Conservation (phyloP, 2,113 vertebrate species). For the Columbina picui region DNA sequence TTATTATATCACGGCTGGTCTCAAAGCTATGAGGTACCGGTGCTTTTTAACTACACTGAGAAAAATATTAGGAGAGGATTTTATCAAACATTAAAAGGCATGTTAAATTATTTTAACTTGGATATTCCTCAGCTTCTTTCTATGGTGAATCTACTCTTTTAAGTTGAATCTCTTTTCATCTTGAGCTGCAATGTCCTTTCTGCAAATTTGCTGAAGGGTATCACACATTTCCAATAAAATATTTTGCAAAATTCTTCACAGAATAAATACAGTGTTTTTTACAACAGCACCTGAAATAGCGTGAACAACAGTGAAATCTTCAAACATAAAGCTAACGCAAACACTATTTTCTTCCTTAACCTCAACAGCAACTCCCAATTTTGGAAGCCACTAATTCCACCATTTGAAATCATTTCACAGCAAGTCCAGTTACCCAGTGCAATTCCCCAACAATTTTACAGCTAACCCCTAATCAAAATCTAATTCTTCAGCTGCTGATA, state of each 20-base stretch:
- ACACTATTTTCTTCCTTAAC: not conserved
- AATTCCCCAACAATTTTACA: not conserved
- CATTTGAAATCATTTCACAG: not conserved
- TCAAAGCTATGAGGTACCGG: not conserved
- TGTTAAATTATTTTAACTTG: not conserved
- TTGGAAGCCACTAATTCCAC: not conserved
- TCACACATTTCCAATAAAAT: not conserved
- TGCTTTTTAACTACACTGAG: not conserved
- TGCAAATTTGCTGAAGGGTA: not conserved
- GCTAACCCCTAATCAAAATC: not conserved
- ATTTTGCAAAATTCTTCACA: not conserved
- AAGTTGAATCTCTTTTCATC: not conserved
- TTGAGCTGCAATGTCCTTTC: not conserved
- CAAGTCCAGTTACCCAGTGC: rapidly evolving
- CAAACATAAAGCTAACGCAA: not conserved
- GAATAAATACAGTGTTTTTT: not conserved
- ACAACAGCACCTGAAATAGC: not conserved
- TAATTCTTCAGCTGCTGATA: not conserved
- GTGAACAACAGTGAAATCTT: rapidly evolving
- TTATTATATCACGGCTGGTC: not conserved
- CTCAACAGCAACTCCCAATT: rapidly evolving
- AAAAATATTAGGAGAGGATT: not conserved
- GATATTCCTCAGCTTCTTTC: not conserved
- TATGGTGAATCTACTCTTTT: not conserved
- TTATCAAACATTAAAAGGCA: not conserved